Base-by-base conservation (phyloP, 1,140 invertebrate species). In the Galleria mellonella region DNA sequence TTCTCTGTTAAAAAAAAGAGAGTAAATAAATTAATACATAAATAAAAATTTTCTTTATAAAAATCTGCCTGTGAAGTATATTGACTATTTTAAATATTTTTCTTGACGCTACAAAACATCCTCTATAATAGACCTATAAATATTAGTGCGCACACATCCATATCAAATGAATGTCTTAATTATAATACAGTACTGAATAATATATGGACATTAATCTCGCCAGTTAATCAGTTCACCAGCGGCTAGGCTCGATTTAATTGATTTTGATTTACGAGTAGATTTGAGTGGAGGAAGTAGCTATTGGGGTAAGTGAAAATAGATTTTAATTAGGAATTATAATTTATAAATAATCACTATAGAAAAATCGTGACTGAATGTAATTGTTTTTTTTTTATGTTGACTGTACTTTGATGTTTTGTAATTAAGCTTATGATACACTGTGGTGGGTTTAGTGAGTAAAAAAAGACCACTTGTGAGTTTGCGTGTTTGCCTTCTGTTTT, bases 91-190 rank as follows among this genome's bases (percentile, higher is more conserved):
- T 23, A 3, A 23, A 23, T 23, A 3, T 23, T 23, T 23, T 2
- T 23, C 6, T 6, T 23, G 17, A 23, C 6, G 17, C 2, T 23
- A 23, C 17, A 23, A 23, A 23, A 4, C 17, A 29, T 45, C 35
- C 12, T 44, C 12, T 27, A 43, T 47, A 51, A 51, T 51, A 43
- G 32, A 52, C 50, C 31, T 36, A 47, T 52, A 47, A 52, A 46
- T 52, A 36, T 46, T 39, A n/a, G 23, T 38, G 13, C 41, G 38
- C 32, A 35, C 35, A 43, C 39, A 43, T 52, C 32, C 15, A 55
- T 30, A 33, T 29, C 49, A 56, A 51, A 54, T 54, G 42, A 47
- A 51, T 32, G 45, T 51, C 52, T 56, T 54, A 50, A 59, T 58
- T 55, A 61, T 53, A 56, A 48, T 50, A 51, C 15, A 17, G 32